Conservation (phyloP, 2,888 invertebrate genomes). For the Herminia tarsipennalis region DNA sequence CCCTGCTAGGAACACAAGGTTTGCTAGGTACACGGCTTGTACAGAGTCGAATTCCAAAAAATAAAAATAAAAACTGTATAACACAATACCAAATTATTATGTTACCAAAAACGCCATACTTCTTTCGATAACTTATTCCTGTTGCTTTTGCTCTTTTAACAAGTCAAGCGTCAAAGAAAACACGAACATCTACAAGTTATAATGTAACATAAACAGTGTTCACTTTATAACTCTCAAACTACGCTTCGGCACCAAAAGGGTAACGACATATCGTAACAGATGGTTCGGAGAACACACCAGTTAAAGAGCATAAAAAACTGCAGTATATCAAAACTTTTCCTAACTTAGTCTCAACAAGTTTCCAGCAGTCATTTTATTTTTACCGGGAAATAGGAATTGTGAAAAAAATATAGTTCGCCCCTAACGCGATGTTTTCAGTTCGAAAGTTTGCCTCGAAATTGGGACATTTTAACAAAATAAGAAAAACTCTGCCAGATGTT, state of each 20-base stretch:
- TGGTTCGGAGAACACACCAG: slow-evolving; percentile 28
- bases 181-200: slow-evolving; percentile 18
- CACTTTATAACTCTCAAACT: slow-evolving; percentile 28
- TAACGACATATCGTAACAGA: slow-evolving; percentile 31
- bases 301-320: slow-evolving; percentile 39
- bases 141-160: slow-evolving; percentile 1
- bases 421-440: slow-evolving; percentile 5
- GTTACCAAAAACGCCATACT: slow-evolving; percentile 2
- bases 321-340: slow-evolving; percentile 49
- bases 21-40: too few relatives aligned
- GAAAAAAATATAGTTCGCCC: slow-evolving; percentile 17
- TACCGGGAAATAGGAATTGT: slow-evolving; percentile 22
- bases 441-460: slow-evolving; percentile 7
- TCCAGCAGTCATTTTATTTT: slow-evolving; percentile 23
- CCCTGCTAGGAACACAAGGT: too few relatives aligned
- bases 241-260: slow-evolving; percentile 25
- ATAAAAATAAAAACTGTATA: too few relatives aligned
- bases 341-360: slow-evolving; percentile 34
- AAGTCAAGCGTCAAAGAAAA: slow-evolving; percentile 7
- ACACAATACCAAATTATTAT: not conserved
- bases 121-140: slow-evolving; percentile 5
- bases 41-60: too few relatives aligned
- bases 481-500: not conserved
- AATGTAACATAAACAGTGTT: slow-evolving; percentile 30
- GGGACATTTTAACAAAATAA: slow-evolving; percentile 7